Evolutionary conservation across 2,113 vertebrate species (phyloP), one percentile per base, ranked within the genome.

Genomic region (Theropithecus gelada): DNA sequence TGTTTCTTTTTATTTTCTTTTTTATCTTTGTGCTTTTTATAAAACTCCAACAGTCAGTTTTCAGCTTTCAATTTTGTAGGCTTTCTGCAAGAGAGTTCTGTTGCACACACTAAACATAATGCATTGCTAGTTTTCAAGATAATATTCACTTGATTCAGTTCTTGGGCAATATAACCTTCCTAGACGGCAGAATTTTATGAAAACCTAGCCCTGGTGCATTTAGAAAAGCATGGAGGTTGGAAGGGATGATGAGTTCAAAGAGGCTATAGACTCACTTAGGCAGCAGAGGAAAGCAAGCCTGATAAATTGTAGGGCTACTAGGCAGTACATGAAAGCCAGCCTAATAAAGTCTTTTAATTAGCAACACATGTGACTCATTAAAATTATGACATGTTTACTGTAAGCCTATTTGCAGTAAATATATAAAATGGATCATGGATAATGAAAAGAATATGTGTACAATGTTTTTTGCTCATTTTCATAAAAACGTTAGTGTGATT

Each of bases 61-160:
- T 93, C 45, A 94, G 38, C 86, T 84, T 76, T 96, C 66, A 92
- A 6, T 93, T 80, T 57, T 81, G 64, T 59, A 83, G 38, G 38
- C 8, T 94, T 45, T 73, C 35, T 95, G 10, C 4, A 80, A 83
- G 20, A 81, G 9, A 70, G 45, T 82, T 87, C 6, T 20, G 1
- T 18, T 78, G 68, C 23, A 76, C 4, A 0, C 23, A n/a, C 11
- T 48, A 82, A 61, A 43, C 25, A 76, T 35, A 90, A 75, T 30
- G 3, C 13, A 61, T 38, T 20, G 25, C n/a, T 80, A 68, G 17
- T 92, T 94, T 95, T 96, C 64, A 76, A 93, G 78, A 78, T 38
- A 59, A 82, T 72, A 14, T 72, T 79, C 32, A 40, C 50, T 86
- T 27, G 17, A 23, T 72, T 90, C 57, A 55, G n/a, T 35, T 96